Evolutionary conservation across 2,888 invertebrate genomes (phyloP).

Genomic region (Strigamia maritima): DNA sequence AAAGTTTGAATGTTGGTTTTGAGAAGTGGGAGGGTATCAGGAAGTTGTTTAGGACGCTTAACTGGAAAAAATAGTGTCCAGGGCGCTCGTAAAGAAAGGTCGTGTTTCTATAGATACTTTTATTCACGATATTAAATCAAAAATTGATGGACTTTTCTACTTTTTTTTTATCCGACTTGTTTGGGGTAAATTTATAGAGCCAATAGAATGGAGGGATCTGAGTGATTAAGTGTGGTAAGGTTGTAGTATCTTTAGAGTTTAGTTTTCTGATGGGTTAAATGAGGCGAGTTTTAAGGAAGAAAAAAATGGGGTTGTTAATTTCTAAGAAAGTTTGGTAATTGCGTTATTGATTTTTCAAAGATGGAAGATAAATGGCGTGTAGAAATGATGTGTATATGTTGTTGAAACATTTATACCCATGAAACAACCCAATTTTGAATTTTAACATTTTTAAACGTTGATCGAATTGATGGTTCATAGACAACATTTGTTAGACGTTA

Average conservation of each 20-base stretch:
- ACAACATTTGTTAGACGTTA: too few relatives aligned
- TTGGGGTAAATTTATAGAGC: neutral
- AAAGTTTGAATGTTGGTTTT: slow-evolving; percentile 6
- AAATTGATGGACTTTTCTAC: neutral
- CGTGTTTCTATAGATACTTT: neutral
- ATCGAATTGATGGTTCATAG: too few relatives aligned
- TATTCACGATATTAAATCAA: slow-evolving; percentile 18
- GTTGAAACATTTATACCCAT: too few relatives aligned
- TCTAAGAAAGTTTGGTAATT: neutral
- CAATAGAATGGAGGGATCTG: neutral
- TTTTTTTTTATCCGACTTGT: neutral
- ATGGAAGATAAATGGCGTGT: too few relatives aligned
- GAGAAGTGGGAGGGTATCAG: neutral
- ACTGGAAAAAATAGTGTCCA: neutral
- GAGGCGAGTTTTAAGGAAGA: neutral
- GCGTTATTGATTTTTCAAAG: too few relatives aligned
- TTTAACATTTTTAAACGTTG: too few relatives aligned
- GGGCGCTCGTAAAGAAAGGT: slow-evolving; percentile 19
- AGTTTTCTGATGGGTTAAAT: neutral
- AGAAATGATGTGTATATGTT: too few relatives aligned
- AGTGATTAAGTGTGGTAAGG: neutral
- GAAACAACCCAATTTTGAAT: too few relatives aligned
- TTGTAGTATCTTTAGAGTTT: neutral
- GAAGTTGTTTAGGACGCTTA: slow-evolving; percentile 13
- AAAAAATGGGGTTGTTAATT: too few relatives aligned